phyloP scores from a whole-genome alignment of 2,113 vertebrate species.

The Gasterosteus aculeatus region DNA sequence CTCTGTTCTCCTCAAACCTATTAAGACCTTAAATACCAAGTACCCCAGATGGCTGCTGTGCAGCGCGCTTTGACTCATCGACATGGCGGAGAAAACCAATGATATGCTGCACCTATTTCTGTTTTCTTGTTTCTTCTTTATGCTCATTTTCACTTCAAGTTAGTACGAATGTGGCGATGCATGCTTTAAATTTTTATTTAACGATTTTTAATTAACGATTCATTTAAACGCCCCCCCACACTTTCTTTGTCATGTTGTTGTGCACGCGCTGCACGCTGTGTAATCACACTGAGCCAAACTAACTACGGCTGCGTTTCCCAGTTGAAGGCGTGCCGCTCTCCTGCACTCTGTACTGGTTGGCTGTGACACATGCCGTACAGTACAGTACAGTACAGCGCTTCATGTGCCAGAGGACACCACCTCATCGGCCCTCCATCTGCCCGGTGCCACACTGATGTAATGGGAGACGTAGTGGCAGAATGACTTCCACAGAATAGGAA shows the following conservation, averaged over 20 bases:
- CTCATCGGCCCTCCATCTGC: slow-evolving; percentile 32
- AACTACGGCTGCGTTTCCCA: slow-evolving; percentile 55
- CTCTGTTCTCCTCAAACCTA: background rate
- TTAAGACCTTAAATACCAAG: slow-evolving; percentile 19
- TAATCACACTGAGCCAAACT: slow-evolving; percentile 55
- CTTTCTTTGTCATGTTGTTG: slow-evolving; percentile 40
- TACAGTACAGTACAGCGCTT: background rate
- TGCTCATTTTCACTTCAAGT: background rate
- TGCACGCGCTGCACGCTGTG: slow-evolving; percentile 48
- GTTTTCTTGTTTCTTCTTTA: background rate
- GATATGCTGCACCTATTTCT: background rate
- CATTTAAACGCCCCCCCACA: slow-evolving; percentile 3
- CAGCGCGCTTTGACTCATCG: background rate
- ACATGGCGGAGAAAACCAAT: background rate
- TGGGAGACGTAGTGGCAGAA: slow-evolving; percentile 8
- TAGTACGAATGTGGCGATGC: background rate
- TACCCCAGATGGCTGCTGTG: slow-evolving; percentile 10
- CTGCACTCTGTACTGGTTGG: slow-evolving; percentile 24
- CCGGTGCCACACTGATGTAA: slow-evolving; percentile 38
- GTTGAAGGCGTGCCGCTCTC: slow-evolving; percentile 32
- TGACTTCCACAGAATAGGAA: background rate
- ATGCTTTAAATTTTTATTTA: background rate
- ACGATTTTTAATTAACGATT: no score
- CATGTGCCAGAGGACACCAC: slow-evolving; percentile 35
- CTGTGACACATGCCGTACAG: slow-evolving; percentile 21